Evolutionary conservation across 2,113 vertebrate genomes (phyloP).

Genomic region (Daubentonia madagascariensis): DNA sequence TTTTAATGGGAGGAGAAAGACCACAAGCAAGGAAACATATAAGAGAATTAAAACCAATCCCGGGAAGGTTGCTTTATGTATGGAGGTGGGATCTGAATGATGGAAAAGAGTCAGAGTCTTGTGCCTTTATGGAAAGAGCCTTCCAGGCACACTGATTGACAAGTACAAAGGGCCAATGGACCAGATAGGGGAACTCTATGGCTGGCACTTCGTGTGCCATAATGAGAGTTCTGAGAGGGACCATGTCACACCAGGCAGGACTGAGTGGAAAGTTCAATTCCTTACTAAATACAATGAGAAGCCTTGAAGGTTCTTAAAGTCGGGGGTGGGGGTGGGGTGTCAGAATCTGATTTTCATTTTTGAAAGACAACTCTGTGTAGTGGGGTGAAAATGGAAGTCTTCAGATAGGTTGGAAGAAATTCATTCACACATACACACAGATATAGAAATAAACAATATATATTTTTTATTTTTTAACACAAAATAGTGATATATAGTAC

Average conservation of each 20-base stretch:
- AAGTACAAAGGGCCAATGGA: neutral
- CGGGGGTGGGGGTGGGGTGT: no score
- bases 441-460: neutral
- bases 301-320: neutral
- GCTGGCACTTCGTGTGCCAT: neutral
- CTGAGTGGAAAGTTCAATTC: neutral
- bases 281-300: neutral
- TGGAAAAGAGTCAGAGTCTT: neutral
- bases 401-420: neutral
- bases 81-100: neutral
- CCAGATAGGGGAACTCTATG: fast-evolving
- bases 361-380: neutral
- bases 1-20: neutral
- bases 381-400: neutral
- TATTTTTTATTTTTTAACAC: neutral
- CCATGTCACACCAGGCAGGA: neutral
- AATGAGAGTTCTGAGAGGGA: neutral
- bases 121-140: neutral
- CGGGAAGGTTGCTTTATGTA: neutral
- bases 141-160: neutral
- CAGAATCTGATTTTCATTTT: neutral
- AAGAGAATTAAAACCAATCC: neutral
- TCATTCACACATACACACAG: neutral
- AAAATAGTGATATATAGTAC: neutral
- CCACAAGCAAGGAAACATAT: neutral